phyloP scores from a whole-genome alignment of 2,888 invertebrate genomes.

The Antitype chi region DNA sequence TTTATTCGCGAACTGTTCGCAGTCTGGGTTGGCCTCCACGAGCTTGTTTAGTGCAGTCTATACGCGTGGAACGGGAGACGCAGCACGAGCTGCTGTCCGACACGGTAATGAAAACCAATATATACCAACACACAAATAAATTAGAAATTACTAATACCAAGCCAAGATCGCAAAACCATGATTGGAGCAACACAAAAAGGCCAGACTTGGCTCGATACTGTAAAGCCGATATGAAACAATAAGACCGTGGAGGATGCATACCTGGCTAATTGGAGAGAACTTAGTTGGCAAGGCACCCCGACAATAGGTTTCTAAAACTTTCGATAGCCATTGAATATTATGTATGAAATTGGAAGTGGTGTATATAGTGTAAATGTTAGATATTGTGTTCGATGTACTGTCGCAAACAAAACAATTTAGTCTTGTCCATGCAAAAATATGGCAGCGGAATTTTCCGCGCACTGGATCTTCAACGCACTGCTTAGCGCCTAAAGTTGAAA shows the following conservation, averaged over 20 bases:
- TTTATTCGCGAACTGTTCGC: too few relatives aligned
- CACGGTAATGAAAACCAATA: neutral
- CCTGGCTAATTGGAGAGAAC: constrained; percentile 42
- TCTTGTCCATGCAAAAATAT: too few relatives aligned
- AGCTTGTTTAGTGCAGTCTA: too few relatives aligned
- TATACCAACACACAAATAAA: neutral
- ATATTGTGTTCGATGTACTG: neutral
- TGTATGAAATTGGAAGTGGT: constrained; percentile 6
- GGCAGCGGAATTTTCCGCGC: too few relatives aligned
- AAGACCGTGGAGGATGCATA: constrained; percentile 33
- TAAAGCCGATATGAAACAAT: constrained; percentile 40
- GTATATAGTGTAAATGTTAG: neutral
- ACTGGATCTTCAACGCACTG: too few relatives aligned
- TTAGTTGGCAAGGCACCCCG: constrained; percentile 22
- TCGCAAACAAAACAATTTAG: neutral
- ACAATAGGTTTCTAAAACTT: constrained; percentile 32
- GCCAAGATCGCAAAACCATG: neutral
- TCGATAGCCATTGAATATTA: constrained; percentile 12
- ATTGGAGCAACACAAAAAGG: neutral
- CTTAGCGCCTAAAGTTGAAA: too few relatives aligned
- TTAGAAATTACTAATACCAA: neutral
- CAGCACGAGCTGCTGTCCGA: too few relatives aligned
- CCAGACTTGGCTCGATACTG: neutral
- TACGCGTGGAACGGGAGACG: too few relatives aligned
- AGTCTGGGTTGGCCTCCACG: too few relatives aligned